Evolutionary conservation across 2,113 vertebrate species (phyloP).

Genomic region (Platichthys stellatus): DNA sequence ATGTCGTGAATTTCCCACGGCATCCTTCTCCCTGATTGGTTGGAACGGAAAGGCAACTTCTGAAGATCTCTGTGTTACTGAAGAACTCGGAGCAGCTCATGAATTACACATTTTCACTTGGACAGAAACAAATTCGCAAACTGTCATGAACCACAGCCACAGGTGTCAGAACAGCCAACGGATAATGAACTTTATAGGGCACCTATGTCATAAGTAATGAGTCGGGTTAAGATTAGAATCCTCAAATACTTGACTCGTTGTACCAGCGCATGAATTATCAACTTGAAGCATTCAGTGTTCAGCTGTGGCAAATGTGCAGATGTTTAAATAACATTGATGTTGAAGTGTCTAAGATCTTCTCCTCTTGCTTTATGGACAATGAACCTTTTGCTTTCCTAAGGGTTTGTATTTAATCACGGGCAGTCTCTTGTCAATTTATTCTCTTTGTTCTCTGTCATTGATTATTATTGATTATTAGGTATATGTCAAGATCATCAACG

Average conservation of each 20-base stretch:
- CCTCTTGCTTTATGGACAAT: not conserved
- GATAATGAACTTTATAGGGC: not conserved
- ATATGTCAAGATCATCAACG: constrained; percentile 12
- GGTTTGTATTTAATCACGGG: constrained; percentile 1
- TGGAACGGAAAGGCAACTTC: not conserved
- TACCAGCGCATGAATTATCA: not conserved
- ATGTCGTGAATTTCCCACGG: not conserved
- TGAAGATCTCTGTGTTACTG: not conserved
- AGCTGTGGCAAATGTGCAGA: not conserved
- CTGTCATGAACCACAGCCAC: not conserved
- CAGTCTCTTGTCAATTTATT: constrained; percentile 20
- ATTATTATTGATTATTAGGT: not conserved
- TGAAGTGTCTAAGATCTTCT: not conserved
- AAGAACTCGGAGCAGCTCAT: not conserved
- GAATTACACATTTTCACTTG: not conserved
- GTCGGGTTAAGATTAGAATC: not conserved
- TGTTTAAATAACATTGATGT: not conserved
- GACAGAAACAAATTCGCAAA: not conserved
- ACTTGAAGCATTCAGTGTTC: too few species aligned
- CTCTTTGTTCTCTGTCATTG: not conserved
- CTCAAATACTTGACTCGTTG: not conserved
- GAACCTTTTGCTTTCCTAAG: not conserved
- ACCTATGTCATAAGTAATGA: constrained; percentile 15
- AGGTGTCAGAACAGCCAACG: not conserved
- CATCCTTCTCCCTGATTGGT: not conserved